Base-by-base conservation (phyloP, 2,888 invertebrate species). In the Cecidostiba fungosa region DNA sequence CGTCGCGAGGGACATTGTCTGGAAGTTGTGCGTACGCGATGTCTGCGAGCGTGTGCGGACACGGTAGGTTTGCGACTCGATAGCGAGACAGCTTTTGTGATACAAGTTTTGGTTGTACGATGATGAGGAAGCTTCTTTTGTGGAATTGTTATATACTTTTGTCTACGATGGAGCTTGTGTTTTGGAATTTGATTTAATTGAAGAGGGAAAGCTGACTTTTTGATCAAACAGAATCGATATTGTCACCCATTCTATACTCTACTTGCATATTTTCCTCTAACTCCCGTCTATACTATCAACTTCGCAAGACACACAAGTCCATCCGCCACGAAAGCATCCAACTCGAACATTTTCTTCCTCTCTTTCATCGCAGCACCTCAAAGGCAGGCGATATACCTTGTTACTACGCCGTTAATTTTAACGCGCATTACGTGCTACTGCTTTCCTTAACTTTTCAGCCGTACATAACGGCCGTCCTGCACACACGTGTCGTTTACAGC, bases 331-430 rank as follows among this genome's bases (percentile, higher is more conserved):
- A 4, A n/a, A 59, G 23, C 23, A 59, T 23, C 59, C 23, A 23
- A 26, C 62, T 62, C 14, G 10, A 26, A 66, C 23, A 14, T 29
- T 66, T 66, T 12, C 14, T 29, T 66, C 10, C 59, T 59, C 66
- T 66, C 66, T 3, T 29, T 14, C 54, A 59, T 54, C 54, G 54
- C 54, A 54, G 5, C 4, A 19, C 3, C n/a, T 54, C 54, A 5
- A 54, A 54, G 54, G 0, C 54, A 54, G 54, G 0, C 54, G 3
- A 10, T 54, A 91, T 92, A 92, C 93, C 92, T 93, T 91, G 92
- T 92, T 91, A 93, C 91, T 89, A 88, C 90, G 90, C 90, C 91
- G 93, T 93, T 93, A 93, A 93, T 93, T 93, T 93, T 93, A 93
- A 93, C 91, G 92, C 88, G 85, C 86, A 85, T 89, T 92, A 93